Evolutionary conservation across 2,797 vertebrate genomes (phyloP), one percentile per base, ranked within the genome.

Genomic region (Syndactyla subalaris): DNA sequence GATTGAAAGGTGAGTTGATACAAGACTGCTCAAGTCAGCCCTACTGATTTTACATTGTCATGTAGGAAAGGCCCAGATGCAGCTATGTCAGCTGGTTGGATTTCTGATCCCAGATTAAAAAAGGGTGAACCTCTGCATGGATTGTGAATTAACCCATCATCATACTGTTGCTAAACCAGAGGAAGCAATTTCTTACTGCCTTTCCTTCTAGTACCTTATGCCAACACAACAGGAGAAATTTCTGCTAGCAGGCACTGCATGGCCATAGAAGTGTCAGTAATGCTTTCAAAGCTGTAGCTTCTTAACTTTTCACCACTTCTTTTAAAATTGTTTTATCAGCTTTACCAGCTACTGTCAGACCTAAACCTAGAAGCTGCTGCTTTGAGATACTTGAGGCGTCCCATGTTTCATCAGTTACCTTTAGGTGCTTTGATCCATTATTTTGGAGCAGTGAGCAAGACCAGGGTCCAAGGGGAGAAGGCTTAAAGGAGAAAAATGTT

Each of bases 91-190:
- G 10, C 34, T 83, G 48, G 24, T 26, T 57, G 66, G 14, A 30
- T 58, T 85, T 94, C 20, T 67, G 83, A 15, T 29, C 22, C 51
- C 10, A 6, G 19, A 17, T 57, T 11, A 58, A 58, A 43, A 43
- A 72, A 1, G 2, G 49, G 13, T 30, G 29, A 65, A 43, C 7
- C 2, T 1, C 6, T 76, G 15, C 8, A 12, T 24, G 13, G 30
- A 36, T 34, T 54, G 26, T 54, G 14, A 43, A 58, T 71, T 85
- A 70, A 66, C 14, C 14, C 13, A 12, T 29, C 32, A n/a, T 9
- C 5, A 30, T 49, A 27, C 14, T 62, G 18, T 23, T 1, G 1
- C 3, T 48, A 67, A 77, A 36, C 34, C 9, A 54, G 30, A 71
- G 5, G n/a, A 15, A 75, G 12, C 7, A 48, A 27, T 8, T 85